These are phyloP conservation scores for Xerus rutilus DNA, from an alignment of 2,797 vertebrate genomes.

Conservation along the genomic window DNA sequence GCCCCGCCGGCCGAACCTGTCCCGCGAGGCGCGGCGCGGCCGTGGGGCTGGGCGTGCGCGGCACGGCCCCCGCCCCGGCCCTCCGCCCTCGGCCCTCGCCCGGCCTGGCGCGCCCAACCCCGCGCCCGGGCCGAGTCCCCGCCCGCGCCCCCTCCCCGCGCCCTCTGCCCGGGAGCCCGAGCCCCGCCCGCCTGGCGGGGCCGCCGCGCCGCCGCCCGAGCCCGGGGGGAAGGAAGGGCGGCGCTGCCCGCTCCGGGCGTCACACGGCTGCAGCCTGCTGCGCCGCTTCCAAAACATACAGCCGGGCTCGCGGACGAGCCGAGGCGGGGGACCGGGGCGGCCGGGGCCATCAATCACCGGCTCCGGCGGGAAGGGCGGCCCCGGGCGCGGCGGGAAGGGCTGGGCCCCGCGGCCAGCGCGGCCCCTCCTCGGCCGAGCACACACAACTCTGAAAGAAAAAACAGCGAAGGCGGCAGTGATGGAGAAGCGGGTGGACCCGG, in stretches of 20 bases:
- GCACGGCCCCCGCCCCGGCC: slow-evolving; percentile 79
- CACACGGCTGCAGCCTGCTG: slow-evolving; percentile 65
- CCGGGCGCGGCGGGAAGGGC: slow-evolving; percentile 71
- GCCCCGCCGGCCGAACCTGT: slow-evolving; percentile 83
- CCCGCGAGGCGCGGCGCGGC: slow-evolving; percentile 84
- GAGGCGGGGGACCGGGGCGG: slow-evolving; percentile 58
- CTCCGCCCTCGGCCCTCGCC: background rate
- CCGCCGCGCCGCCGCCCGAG: slow-evolving; percentile 79
- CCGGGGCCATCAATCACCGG: slow-evolving; percentile 57
- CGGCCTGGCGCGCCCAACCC: background rate
- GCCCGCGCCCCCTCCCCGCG: slow-evolving; percentile 28
- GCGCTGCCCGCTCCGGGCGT: slow-evolving; percentile 80
- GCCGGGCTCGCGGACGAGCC: slow-evolving; percentile 57
- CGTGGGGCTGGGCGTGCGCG: slow-evolving; percentile 86
- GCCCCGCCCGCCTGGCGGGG: slow-evolving; percentile 67
- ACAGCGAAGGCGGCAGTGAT: background rate
- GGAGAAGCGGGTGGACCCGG: background rate
- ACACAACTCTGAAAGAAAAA: background rate
- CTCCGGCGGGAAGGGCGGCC: slow-evolving; percentile 74
- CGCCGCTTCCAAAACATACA: slow-evolving; percentile 75
- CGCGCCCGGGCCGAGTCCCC: background rate
- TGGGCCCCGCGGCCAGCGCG: slow-evolving; percentile 55
- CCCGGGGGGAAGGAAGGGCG: slow-evolving; percentile 89
- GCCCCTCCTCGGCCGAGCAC: slow-evolving; percentile 43
- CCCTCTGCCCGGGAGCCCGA: slow-evolving; percentile 30